Conservation (phyloP, 2,888 invertebrate genomes). For the Lasioglossum figueresi region DNA sequence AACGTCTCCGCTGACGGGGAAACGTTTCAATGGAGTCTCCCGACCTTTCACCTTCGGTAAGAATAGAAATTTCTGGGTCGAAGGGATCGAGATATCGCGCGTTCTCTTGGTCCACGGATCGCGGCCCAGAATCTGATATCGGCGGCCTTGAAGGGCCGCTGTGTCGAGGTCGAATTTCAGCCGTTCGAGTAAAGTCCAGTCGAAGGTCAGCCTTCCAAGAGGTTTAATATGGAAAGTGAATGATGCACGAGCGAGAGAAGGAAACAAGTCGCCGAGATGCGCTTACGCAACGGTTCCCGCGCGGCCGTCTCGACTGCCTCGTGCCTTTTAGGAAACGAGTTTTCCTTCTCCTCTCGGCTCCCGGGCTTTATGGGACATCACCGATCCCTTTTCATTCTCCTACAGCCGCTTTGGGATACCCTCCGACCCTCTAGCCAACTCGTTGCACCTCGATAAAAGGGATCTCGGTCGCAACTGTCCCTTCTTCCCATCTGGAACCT, state of each 20-base stretch:
- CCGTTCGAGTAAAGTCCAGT: conserved; percentile 5
- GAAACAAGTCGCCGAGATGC: conserved; percentile 48
- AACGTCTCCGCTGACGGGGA: not conserved
- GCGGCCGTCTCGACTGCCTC: conserved; percentile 26
- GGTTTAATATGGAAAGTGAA: conserved; percentile 57
- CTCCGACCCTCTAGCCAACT: not conserved
- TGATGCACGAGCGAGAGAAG: conserved; percentile 36
- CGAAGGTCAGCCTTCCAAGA: conserved; percentile 46
- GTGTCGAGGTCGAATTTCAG: conserved; percentile 19
- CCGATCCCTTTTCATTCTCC: not conserved
- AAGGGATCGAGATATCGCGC: not conserved
- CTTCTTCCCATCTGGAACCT: not conserved
- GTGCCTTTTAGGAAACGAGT: conserved; percentile 26
- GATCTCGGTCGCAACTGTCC: not conserved
- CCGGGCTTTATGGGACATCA: not conserved
- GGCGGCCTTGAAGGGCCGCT: not conserved
- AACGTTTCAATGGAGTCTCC: not conserved
- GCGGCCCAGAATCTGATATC: conserved; percentile 12
- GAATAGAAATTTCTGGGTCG: not conserved
- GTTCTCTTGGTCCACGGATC: not conserved
- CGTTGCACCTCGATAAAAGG: not conserved
- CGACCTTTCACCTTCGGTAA: not conserved
- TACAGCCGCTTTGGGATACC: not conserved
- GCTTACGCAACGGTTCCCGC: conserved; percentile 35
- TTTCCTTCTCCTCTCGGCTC: conserved; percentile 12